Base-by-base conservation (phyloP, 2,888 invertebrate species). In the Mythimna impura region DNA sequence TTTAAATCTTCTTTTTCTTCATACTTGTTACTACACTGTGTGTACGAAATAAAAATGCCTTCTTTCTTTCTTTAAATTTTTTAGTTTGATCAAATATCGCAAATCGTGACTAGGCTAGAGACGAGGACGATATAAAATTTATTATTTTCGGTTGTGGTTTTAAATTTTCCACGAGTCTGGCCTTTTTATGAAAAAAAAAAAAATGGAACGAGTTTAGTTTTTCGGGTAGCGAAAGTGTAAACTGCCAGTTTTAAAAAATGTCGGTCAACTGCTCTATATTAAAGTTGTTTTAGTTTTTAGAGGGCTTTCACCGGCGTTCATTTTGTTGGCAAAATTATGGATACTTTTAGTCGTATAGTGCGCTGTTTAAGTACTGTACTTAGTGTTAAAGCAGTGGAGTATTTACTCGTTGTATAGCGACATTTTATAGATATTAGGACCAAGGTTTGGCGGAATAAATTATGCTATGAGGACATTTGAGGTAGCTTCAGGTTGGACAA, bases 291-390 rank as follows among this genome's bases (percentile, higher is more conserved):
- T 70, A 75, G 73, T 72, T 73, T 73, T 71, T 77, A 70, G 71
- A 70, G 52, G 36, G 68, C 77, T 82, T 67, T 61, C 25, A 58
- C 50, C 34, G 22, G 60, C 55, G 70, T 67, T 62, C 73, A 77
- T 70, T 82, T 72, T 76, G 71, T 71, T 73, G 50, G 47, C 55
- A 73, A 78, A 84, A 77, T 85, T 80, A 85, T 85, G 80, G 66
- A 73, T 72, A 80, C 73, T 80, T 73, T 66, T 66, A 74, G 77
- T 69, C 62, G 67, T 82, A 77, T 69, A 71, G 74, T 73, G 62
- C 14, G 52, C 61, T 70, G 55, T 71, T 40, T 76, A 76, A 83
- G 74, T 75, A 71, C 74, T 9, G 65, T 85, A 83, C 78, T 84
- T 83, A 70, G 83, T 73, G 58, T 84, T 66, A 80, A 67, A 80